These are phyloP conservation scores for Loriculus beryllinus DNA, from an alignment of 2,797 vertebrate species.

Conservation along the genomic window DNA sequence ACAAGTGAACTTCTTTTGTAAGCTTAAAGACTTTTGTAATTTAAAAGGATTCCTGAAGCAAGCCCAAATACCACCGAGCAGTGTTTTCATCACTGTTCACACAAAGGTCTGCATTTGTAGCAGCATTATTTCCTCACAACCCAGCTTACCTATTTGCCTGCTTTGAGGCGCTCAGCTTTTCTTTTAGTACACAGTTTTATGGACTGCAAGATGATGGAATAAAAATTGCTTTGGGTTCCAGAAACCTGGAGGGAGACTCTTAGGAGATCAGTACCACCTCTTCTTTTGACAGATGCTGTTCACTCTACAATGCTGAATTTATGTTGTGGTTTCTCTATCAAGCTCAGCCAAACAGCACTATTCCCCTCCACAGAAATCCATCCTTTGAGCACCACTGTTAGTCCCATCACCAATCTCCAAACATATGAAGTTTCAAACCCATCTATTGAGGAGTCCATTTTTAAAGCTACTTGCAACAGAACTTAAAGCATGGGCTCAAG, in stretches of 20 bases:
- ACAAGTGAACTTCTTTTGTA: neutral
- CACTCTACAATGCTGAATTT: neutral
- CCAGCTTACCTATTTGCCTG: neutral
- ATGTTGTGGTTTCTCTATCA: neutral
- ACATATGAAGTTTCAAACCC: neutral
- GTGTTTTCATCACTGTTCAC: neutral
- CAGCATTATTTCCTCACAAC: neutral
- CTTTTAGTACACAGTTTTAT: neutral
- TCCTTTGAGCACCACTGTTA: neutral
- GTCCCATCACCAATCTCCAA: neutral
- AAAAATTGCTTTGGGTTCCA: neutral
- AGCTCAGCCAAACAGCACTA: neutral
- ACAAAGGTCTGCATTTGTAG: neutral
- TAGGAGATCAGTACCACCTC: neutral
- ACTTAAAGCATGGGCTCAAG: neutral
- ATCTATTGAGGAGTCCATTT: neutral
- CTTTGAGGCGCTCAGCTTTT: neutral
- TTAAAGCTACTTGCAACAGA: neutral
- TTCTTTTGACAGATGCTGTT: neutral
- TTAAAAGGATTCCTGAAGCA: conserved; percentile 11
- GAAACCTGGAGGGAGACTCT: neutral
- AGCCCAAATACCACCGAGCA: neutral
- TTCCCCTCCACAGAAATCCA: neutral
- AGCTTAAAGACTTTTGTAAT: neutral
- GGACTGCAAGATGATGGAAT: neutral